phyloP scores from a whole-genome alignment of 2,888 invertebrate species.

The Chaetoderma sp. region DNA sequence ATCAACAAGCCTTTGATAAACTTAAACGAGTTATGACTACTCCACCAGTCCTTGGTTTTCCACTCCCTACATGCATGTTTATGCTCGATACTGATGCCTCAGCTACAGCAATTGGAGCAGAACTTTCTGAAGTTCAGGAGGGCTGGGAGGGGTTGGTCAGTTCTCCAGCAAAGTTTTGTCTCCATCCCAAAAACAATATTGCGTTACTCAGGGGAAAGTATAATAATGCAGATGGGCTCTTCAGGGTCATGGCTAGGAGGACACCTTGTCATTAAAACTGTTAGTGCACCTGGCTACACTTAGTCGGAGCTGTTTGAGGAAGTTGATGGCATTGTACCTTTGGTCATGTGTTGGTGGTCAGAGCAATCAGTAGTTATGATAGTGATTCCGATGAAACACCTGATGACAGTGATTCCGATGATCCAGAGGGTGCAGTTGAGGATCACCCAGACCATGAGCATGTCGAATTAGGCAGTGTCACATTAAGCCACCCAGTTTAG shows the following conservation, averaged over 20 bases:
- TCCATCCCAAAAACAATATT: slow-evolving; percentile 22
- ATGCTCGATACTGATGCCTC: slow-evolving; percentile 33
- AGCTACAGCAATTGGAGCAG: slow-evolving; percentile 27
- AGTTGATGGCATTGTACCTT: too few species aligned
- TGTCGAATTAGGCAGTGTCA: too few species aligned
- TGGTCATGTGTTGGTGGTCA: too few species aligned
- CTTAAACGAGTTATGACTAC: not conserved
- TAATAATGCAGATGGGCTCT: too few species aligned
- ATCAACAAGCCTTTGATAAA: not conserved
- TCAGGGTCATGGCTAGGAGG: not conserved
- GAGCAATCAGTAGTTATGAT: too few species aligned
- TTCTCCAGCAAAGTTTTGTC: slow-evolving; percentile 24
- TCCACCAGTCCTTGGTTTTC: slow-evolving; percentile 24
- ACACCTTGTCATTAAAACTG: not conserved
- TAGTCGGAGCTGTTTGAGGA: too few species aligned
- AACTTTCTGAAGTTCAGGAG: slow-evolving; percentile 27
- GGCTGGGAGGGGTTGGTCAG: slow-evolving; percentile 24
- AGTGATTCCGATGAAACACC: too few species aligned
- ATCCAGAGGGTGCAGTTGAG: too few species aligned
- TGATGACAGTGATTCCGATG: too few species aligned
- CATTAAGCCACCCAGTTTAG: too few species aligned
- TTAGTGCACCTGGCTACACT: not conserved
- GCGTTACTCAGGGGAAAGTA: slow-evolving; percentile 15
- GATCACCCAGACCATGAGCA: too few species aligned
- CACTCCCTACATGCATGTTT: slow-evolving; percentile 14